Conservation (phyloP, 2,888 invertebrate species). For the Seira ritae region DNA sequence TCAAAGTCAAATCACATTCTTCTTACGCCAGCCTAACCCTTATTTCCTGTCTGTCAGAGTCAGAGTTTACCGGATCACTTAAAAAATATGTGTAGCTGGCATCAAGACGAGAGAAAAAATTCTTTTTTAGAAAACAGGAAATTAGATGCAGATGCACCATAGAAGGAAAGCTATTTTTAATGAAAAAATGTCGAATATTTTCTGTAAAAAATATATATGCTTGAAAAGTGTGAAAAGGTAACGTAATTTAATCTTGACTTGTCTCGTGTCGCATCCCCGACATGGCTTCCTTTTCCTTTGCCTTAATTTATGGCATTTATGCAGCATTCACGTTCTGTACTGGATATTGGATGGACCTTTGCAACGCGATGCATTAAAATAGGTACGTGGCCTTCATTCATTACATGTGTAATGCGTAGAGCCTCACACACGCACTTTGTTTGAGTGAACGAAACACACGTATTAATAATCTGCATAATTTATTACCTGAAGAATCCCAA, state of each 20-base stretch:
- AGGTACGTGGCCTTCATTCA: no score
- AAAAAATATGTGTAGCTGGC: slow-evolving; percentile 25
- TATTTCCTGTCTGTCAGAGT: slow-evolving; percentile 34
- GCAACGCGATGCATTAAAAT: no score
- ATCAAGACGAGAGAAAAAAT: slow-evolving; percentile 5
- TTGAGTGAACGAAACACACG: slow-evolving; percentile 3
- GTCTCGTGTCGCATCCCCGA: slow-evolving; percentile 32
- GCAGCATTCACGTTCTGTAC: background rate
- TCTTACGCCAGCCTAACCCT: slow-evolving; percentile 26
- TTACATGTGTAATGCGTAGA: no score
- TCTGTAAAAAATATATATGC: background rate
- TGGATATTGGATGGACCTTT: background rate
- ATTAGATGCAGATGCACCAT: slow-evolving; percentile 51
- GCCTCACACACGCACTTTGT: slow-evolving; percentile 14
- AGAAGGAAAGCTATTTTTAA: background rate
- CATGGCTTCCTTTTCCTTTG: slow-evolving; percentile 22
- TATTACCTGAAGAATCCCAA: slow-evolving; percentile 46
- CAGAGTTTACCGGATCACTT: slow-evolving; percentile 23
- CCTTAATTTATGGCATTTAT: slow-evolving; percentile 10
- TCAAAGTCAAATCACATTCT: slow-evolving; percentile 47
- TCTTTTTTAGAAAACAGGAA: slow-evolving; percentile 36
- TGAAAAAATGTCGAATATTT: slow-evolving; percentile 19
- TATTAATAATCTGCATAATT: slow-evolving; percentile 34
- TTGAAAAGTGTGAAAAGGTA: slow-evolving; percentile 55
- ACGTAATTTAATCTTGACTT: slow-evolving; percentile 61